Evolutionary conservation across 1,140 invertebrate genomes (phyloP).

Genomic region (Cyphomyrmex costatus): DNA sequence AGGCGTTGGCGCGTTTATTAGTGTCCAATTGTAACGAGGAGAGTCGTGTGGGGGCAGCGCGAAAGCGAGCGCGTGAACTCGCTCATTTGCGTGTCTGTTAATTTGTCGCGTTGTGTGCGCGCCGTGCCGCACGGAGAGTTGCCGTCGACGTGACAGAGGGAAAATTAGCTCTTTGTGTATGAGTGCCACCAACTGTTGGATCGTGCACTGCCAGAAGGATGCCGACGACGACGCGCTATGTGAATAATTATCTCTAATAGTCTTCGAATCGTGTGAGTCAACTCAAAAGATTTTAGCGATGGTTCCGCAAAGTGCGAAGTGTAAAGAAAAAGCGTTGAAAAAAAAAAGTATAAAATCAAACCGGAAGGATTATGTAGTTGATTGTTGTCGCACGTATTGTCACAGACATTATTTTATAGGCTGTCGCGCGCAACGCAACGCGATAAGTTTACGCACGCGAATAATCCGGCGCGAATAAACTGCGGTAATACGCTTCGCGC

Average conservation of each 20-base stretch:
- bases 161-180: slow-evolving; percentile 82
- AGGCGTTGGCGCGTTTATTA: slow-evolving; percentile 83
- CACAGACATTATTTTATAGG: slow-evolving; percentile 35
- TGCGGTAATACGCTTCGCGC: slow-evolving; percentile 43
- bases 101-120: slow-evolving; percentile 84
- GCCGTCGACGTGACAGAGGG: slow-evolving; percentile 75
- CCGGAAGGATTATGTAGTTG: neutral
- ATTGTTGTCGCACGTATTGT: slow-evolving; percentile 4
- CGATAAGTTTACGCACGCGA: slow-evolving; percentile 45
- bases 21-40: slow-evolving; percentile 85
- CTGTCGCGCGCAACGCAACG: slow-evolving; percentile 17
- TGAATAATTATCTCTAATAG: slow-evolving; percentile 17
- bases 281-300: neutral
- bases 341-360: neutral
- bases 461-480: slow-evolving; percentile 56
- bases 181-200: slow-evolving; percentile 67
- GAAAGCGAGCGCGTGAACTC: slow-evolving; percentile 83
- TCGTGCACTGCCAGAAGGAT: slow-evolving; percentile 7
- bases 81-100: slow-evolving; percentile 86
- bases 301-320: neutral
- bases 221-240: neutral
- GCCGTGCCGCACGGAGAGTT: slow-evolving; percentile 70
- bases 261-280: neutral
- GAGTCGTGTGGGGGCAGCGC: slow-evolving; percentile 70
- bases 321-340: neutral